Evolutionary conservation across 2,797 vertebrate species (phyloP).

Genomic region (Enteromius radiatus): DNA sequence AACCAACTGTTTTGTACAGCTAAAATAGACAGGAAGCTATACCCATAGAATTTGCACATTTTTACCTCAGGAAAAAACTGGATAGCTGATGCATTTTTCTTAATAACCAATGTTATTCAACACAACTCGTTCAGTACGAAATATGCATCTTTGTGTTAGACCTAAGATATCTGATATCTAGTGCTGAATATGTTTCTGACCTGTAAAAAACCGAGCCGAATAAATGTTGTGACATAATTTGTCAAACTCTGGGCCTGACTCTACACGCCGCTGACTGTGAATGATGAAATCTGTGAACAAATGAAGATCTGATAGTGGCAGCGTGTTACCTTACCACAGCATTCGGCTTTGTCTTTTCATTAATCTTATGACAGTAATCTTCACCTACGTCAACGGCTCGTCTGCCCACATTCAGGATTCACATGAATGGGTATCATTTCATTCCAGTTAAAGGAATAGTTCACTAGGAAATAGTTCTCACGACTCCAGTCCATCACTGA

Average conservation of each 20-base stretch:
- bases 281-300: slow-evolving; percentile 18
- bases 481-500: background rate
- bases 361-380: background rate
- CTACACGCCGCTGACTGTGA: slow-evolving; percentile 9
- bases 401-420: slow-evolving; percentile 10
- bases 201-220: background rate
- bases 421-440: slow-evolving; percentile 1
- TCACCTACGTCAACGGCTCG: background rate
- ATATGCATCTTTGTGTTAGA: background rate
- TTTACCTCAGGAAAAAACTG: too few species aligned
- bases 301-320: slow-evolving; percentile 26
- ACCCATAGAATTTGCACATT: too few species aligned
- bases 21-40: too few species aligned
- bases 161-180: background rate
- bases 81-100: background rate
- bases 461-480: background rate
- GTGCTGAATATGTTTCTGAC: background rate
- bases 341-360: background rate
- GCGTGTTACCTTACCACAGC: slow-evolving; percentile 9
- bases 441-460: background rate
- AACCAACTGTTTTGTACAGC: too few species aligned
- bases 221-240: slow-evolving; percentile 40
- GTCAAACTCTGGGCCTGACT: slow-evolving; percentile 40
- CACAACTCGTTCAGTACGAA: background rate
- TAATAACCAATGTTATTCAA: background rate